A percentile compares a stretch with the other conserved stretches of the same genome.
Evolutionary conservation across 2,888 invertebrate genomes (phyloP).

Genomic region (Drosophila affinis): DNA sequence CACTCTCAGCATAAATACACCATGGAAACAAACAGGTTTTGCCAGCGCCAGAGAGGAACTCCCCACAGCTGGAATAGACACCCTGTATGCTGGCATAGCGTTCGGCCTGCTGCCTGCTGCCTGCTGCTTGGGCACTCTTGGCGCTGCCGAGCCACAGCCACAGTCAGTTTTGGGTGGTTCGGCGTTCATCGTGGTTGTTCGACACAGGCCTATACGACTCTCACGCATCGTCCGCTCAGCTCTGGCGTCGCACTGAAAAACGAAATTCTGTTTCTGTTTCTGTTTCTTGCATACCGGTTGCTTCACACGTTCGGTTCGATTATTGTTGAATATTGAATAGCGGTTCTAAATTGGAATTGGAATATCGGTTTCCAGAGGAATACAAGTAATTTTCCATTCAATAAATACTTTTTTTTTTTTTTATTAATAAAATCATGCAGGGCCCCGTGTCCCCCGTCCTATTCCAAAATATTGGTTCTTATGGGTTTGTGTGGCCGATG

Average conservation of each 20-base stretch:
- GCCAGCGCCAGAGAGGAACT: not conserved
- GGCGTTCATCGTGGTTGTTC: constrained; percentile 63
- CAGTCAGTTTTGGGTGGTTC: constrained; percentile 72
- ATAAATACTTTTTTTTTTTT: not conserved
- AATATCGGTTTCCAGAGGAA: constrained; percentile 18
- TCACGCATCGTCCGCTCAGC: constrained; percentile 43
- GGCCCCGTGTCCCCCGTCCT: not conserved
- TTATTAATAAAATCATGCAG: constrained; percentile 6
- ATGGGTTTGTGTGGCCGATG: constrained; percentile 12
- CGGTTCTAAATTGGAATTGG: constrained; percentile 1
- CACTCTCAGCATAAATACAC: not conserved
- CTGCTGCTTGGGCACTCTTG: not conserved
- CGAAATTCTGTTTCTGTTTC: constrained; percentile 28
- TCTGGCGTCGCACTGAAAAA: constrained; percentile 40
- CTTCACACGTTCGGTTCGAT: not conserved
- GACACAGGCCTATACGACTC: constrained; percentile 56
- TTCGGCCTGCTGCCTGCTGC: not conserved
- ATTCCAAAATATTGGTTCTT: not conserved
- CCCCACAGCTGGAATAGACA: constrained; percentile 10
- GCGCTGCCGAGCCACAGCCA: constrained; percentile 40
- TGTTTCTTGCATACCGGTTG: constrained; percentile 34
- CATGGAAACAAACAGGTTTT: constrained; percentile 27
- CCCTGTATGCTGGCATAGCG: constrained; percentile 43
- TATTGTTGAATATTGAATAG: not conserved
- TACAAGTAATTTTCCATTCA: constrained; percentile 19